phyloP scores from a whole-genome alignment of 1,140 invertebrate species.

The Globodera ellingtonae region DNA sequence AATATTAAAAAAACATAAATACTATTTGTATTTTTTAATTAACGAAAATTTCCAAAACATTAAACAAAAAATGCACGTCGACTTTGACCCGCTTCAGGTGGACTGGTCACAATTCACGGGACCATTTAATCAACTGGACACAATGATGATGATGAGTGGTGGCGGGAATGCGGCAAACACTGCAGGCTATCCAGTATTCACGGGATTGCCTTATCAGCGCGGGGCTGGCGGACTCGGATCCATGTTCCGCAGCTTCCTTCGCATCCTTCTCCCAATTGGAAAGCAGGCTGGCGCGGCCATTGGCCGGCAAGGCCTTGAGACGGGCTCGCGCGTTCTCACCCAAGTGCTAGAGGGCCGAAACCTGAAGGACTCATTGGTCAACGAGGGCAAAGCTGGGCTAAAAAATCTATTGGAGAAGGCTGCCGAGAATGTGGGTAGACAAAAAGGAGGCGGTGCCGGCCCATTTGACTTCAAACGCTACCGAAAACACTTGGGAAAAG shows the following conservation, averaged over 20 bases:
- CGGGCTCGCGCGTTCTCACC: conserved; percentile 11
- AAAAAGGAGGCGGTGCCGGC: conserved; percentile 9
- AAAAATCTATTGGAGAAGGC: conserved; percentile 25
- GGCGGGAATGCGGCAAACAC: neutral
- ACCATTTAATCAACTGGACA: neutral
- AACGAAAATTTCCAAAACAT: no score
- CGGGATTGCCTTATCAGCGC: conserved; percentile 28
- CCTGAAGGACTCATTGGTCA: conserved; percentile 19
- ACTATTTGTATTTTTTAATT: no score
- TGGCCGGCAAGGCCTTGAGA: conserved; percentile 26
- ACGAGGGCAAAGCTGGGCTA: conserved; percentile 10
- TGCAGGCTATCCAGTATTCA: neutral
- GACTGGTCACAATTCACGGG: conserved; percentile 15
- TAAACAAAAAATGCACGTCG: conserved; percentile 35
- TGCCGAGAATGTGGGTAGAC: conserved; percentile 7
- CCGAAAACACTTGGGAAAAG: neutral
- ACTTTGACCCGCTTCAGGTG: conserved; percentile 19
- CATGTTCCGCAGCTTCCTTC: conserved; percentile 30
- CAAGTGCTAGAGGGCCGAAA: conserved; percentile 18
- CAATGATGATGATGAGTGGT: neutral
- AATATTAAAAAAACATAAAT: neutral
- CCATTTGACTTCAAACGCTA: conserved; percentile 24
- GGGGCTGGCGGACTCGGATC: conserved; percentile 26
- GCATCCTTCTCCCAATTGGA: conserved; percentile 30
- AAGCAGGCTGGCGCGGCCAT: conserved; percentile 18